A percentile compares a stretch with the other conserved stretches of the same genome.
These are phyloP conservation scores for Choloepus didactylus DNA, from an alignment of 2,797 vertebrate genomes.

Conservation along the genomic window DNA sequence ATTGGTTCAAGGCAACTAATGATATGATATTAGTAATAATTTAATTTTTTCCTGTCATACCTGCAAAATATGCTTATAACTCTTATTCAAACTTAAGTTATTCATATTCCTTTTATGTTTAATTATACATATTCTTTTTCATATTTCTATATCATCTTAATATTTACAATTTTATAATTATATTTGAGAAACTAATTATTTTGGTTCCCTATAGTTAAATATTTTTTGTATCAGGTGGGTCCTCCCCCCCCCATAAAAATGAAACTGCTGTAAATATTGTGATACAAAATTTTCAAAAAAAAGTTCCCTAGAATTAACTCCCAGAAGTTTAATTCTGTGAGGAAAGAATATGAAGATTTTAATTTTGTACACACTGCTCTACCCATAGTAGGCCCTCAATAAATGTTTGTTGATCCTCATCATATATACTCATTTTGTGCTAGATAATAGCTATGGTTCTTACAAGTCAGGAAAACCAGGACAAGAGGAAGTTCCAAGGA, in stretches of 20 bases:
- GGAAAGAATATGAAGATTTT: neutral
- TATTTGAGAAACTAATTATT: slow-evolving; percentile 6
- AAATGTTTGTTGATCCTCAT: neutral
- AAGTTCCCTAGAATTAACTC: slow-evolving; percentile 1
- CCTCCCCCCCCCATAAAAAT: neutral
- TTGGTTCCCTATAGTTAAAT: neutral
- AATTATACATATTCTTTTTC: neutral
- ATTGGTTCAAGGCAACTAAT: slow-evolving; percentile 6
- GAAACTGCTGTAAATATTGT: neutral
- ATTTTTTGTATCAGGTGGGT: neutral
- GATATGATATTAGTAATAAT: neutral
- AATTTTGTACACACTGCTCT: neutral
- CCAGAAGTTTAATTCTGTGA: neutral
- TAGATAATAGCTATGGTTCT: neutral
- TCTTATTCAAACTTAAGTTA: neutral
- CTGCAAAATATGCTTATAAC: neutral
- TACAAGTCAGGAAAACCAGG: neutral
- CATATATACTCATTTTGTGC: neutral
- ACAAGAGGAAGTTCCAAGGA: neutral
- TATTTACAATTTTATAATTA: slow-evolving; percentile 38
- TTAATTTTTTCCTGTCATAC: neutral
- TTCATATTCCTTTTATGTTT: slow-evolving; percentile 33
- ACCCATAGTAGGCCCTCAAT: neutral
- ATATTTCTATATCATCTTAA: slow-evolving; percentile 35
- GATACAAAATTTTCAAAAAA: neutral